These are phyloP conservation scores for Elachura formosa DNA, from an alignment of 2,113 vertebrate species.

Conservation along the genomic window DNA sequence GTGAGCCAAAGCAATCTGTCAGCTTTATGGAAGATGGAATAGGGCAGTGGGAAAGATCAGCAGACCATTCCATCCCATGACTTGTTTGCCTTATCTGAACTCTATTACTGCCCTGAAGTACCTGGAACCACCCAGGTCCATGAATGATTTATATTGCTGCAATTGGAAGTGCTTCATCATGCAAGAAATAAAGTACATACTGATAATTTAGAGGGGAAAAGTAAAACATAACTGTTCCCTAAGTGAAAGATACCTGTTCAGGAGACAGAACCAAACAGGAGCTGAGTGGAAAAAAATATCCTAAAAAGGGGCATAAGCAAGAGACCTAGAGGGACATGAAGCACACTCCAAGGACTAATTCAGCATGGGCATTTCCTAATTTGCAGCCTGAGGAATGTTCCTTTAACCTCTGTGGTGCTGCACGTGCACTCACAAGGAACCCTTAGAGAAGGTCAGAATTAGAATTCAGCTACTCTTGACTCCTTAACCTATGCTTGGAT, in stretches of 20 bases:
- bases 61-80: background rate
- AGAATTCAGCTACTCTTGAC: background rate
- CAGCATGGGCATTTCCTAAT: background rate
- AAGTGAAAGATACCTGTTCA: background rate
- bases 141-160: background rate
- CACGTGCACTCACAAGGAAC: rapidly evolving
- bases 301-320: background rate
- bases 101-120: background rate
- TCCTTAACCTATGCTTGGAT: background rate
- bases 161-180: background rate
- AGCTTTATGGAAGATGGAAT: background rate
- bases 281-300: background rate
- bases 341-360: background rate
- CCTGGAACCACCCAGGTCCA: background rate
- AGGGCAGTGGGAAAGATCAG: background rate
- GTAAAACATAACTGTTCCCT: background rate
- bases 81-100: background rate
- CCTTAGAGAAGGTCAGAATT: background rate
- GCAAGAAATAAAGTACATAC: background rate
- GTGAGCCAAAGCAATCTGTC: background rate
- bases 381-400: background rate
- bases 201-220: background rate
- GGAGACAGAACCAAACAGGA: background rate
- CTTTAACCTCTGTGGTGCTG: background rate
- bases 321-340: background rate